Evolutionary conservation across 2,888 invertebrate species (phyloP).

Genomic region (Leucoma salicis): DNA sequence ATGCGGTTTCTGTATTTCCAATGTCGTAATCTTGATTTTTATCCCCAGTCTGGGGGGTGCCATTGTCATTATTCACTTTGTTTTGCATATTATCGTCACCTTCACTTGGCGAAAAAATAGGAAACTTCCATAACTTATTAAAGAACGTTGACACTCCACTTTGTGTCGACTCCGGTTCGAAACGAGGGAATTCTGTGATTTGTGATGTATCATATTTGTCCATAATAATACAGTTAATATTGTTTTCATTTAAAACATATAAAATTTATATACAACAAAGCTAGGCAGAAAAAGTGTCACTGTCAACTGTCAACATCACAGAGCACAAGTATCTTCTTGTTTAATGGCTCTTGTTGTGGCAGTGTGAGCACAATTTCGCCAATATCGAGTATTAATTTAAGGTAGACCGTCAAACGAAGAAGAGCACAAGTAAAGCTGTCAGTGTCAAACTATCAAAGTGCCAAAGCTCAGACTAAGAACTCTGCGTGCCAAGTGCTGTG

Average conservation of each 20-base stretch:
- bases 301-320: too few relatives aligned
- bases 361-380: too few relatives aligned
- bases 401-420: too few relatives aligned
- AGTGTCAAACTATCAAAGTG: too few relatives aligned
- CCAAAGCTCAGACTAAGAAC: too few relatives aligned
- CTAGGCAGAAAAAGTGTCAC: too few relatives aligned
- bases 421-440: too few relatives aligned
- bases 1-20: conserved; percentile 56
- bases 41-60: conserved; percentile 39
- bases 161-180: conserved; percentile 88
- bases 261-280: too few relatives aligned
- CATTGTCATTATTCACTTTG: conserved; percentile 45
- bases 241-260: background rate
- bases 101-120: conserved; percentile 78
- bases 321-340: too few relatives aligned
- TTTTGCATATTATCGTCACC: conserved; percentile 47
- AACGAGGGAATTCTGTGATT: conserved; percentile 79
- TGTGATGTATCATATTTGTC: conserved; percentile 74
- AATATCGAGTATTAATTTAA: too few relatives aligned
- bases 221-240: conserved; percentile 38
- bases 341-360: too few relatives aligned
- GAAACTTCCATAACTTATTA: conserved; percentile 88
- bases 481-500: too few relatives aligned
- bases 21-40: conserved; percentile 49
- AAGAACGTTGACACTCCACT: conserved; percentile 88